phyloP scores from a whole-genome alignment of 1,140 invertebrate genomes.

The Arion vulgaris region DNA sequence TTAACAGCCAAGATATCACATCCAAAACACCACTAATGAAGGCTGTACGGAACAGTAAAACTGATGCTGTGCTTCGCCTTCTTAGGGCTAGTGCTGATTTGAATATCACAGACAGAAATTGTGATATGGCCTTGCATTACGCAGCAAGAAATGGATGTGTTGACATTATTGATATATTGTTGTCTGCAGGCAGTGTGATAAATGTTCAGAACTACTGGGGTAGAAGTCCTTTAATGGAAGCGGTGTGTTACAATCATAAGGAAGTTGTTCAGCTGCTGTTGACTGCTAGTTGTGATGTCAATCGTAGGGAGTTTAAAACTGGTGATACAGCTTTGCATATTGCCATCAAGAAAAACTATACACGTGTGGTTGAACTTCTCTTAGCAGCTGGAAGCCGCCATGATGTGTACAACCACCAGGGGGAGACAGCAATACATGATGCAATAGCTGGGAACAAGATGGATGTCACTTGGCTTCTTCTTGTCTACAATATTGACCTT shows the following conservation, averaged over 20 bases:
- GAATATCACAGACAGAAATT: constrained; percentile 96
- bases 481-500: constrained; percentile 69
- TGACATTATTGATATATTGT: constrained; percentile 66
- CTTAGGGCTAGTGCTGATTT: constrained; percentile 76
- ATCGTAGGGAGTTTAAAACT: constrained; percentile 70
- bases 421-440: constrained; percentile 70
- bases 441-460: constrained; percentile 68
- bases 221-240: constrained; percentile 71
- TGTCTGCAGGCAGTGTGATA: constrained; percentile 65
- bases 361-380: constrained; percentile 76
- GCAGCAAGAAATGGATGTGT: constrained; percentile 69
- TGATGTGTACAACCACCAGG: constrained; percentile 71
- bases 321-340: constrained; percentile 74
- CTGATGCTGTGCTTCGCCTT: constrained; percentile 66
- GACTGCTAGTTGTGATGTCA: constrained; percentile 66
- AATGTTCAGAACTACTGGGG: constrained; percentile 73
- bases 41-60: constrained; percentile 70
- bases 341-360: constrained; percentile 74
- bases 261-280: constrained; percentile 66
- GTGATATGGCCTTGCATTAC: constrained; percentile 91
- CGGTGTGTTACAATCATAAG: constrained; percentile 72
- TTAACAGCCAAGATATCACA: constrained; percentile 71
- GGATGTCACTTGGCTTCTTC: constrained; percentile 67
- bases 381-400: constrained; percentile 72
- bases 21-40: constrained; percentile 73